Conservation (phyloP, 1,140 invertebrate species). For the Arion vulgaris region DNA sequence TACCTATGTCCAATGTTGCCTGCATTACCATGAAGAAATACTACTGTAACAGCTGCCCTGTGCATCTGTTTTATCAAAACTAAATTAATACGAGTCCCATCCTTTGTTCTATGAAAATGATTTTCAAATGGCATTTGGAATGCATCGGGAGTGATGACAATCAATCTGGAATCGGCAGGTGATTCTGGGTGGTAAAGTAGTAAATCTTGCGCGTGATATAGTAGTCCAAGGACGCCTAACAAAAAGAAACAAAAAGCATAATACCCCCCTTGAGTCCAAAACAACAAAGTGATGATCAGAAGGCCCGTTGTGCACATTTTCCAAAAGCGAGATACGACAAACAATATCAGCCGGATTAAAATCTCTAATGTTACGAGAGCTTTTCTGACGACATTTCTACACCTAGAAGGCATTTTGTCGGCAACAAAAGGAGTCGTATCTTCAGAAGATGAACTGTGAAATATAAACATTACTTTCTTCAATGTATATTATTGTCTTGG, state of each 20-base stretch:
- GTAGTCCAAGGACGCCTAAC: conserved; percentile 74
- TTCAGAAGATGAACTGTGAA: not conserved
- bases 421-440: not conserved
- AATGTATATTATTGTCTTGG: not conserved
- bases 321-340: conserved; percentile 58
- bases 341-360: conserved; percentile 45
- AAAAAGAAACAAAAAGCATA: conserved; percentile 81
- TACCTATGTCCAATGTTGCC: conserved; percentile 95
- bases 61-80: conserved; percentile 88
- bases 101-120: conserved; percentile 78
- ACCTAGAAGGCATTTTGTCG: conserved; percentile 39
- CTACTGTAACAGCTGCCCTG: conserved; percentile 76
- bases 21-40: conserved; percentile 96
- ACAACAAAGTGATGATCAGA: conserved; percentile 79
- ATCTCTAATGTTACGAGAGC: conserved; percentile 48
- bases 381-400: conserved; percentile 45
- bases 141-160: conserved; percentile 86
- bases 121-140: conserved; percentile 89
- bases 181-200: conserved; percentile 91
- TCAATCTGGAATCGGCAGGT: conserved; percentile 87
- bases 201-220: conserved; percentile 89
- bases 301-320: conserved; percentile 56
- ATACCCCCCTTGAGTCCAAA: conserved; percentile 86
- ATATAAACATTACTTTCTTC: conserved; percentile 16
- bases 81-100: conserved; percentile 87